Percentiles rank a stretch among this genome's conserved stretches.
Evolutionary conservation across 2,797 vertebrate genomes (phyloP).

Genomic region (Leucoraja ocellata): DNA sequence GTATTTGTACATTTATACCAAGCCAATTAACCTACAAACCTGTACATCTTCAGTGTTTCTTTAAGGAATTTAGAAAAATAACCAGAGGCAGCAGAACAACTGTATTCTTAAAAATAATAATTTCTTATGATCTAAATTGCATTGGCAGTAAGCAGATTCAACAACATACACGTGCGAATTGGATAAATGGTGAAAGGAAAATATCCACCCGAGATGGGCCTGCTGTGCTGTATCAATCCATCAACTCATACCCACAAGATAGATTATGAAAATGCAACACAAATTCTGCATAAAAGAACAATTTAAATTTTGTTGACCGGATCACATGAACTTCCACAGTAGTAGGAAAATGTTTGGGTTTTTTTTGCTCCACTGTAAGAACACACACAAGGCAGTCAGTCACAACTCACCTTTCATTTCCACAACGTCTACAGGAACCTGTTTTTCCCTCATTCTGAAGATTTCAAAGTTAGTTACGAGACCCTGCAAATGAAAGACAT

Average conservation of each 20-base stretch:
- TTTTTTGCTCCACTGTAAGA: background rate
- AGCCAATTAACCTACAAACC: no score
- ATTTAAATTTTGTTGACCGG: background rate
- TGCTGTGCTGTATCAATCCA: background rate
- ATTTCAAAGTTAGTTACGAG: conserved; percentile 99
- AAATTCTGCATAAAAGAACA: background rate
- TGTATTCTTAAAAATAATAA: background rate
- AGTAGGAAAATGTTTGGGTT: background rate
- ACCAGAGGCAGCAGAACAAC: background rate
- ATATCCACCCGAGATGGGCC: background rate
- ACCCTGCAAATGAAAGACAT: conserved; percentile 61
- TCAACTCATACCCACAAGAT: background rate
- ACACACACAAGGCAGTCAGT: no score
- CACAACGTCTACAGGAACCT: conserved; percentile 95
- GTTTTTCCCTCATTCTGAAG: conserved; percentile 97
- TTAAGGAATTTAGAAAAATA: background rate
- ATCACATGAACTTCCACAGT: background rate
- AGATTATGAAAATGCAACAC: background rate
- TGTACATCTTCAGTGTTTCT: no score
- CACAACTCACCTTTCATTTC: conserved; percentile 86
- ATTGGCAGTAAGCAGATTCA: background rate
- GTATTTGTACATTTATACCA: no score
- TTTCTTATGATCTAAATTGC: background rate
- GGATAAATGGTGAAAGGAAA: background rate
- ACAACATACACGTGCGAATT: background rate